Evolutionary conservation across 2,888 invertebrate species (phyloP), one percentile per base, ranked within the genome.

Genomic region (Acleris holmiana): DNA sequence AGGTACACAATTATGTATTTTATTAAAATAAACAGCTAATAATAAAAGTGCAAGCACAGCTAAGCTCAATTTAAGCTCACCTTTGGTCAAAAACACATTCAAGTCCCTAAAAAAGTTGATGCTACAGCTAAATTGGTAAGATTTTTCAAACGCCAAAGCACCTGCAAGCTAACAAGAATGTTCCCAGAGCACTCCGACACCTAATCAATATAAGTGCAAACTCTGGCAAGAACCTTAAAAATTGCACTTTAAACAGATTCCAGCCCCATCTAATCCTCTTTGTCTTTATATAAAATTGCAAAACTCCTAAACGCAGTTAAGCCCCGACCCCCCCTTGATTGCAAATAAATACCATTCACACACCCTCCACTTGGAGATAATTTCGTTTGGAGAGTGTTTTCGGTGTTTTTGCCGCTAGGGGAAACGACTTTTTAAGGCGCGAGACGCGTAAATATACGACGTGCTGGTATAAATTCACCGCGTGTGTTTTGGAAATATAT

Each of bases 171-270:
- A 48, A 41, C 23, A 19, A 47, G 29, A 51, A 19, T 35, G 50
- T 8, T 7, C 25, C 25, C 51, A 13, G 15, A 19, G 6, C 40
- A 18, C 53, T 19, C 23, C 57, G 44, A 47, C 21, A 29, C 47
- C 47, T 56, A 53, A 63, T 63, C 63, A 63, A 63, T 53, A 25
- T 23, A 63, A 63, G 63, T 63, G 57, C 40, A 50, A 41, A 61
- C 49, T 49, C 35, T 19, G 19, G 15, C 46, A 50, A 23, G 23
- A 25, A 40, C 57, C 41, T 54, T 54, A 17, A 58, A 57, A 64
- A 58, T 59, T 64, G 53, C 58, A 58, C 58, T 82, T 77, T 74
- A 74, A 75, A 78, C 83, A 83, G 75, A 77, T 64, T 65, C 62
- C 44, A 57, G 62, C 61, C 64, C 57, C 66, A 56, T 53, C 66